Evolutionary conservation across 2,113 vertebrate genomes (phyloP), one percentile per base, ranked within the genome.

Genomic region (Puntigrus tetrazona): DNA sequence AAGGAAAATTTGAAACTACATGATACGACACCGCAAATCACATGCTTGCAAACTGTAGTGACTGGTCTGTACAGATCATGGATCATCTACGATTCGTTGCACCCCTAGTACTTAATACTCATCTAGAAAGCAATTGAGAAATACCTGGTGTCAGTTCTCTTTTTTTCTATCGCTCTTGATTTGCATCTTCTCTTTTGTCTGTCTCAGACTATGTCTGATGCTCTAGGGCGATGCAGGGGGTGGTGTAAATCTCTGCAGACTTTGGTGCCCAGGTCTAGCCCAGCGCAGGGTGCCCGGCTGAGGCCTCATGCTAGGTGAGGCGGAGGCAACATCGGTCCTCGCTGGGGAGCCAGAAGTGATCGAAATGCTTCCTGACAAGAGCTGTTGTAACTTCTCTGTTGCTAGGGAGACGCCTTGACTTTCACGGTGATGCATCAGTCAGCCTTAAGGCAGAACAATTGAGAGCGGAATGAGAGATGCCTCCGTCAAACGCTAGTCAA

Each of bases 401-500:
- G 86, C 91, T 87, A 89, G 69, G 91, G 91, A 90, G 89, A 93
- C 91, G 88, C 86, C 88, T 79, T 65, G 69, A 84, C 87, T 89
- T 84, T 80, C 86, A 88, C 86, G 86, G 86, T 38, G 83, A 89
- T 84, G 84, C 89, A 89, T 90, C 88, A 83, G 84, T 79, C 78
- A 75, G 81, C 88, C 89, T 84, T 50, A 80, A 84, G 85, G 88
- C 85, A 85, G 52, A 50, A 78, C 78, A 74, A 84, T 47, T 65
- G 79, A 76, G 75, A 76, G 73, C 29, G 25, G 78, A 80, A 61
- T 77, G 84, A 88, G 86, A 90, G 87, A 85, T 63, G 50, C 77
- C 87, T 87, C 84, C 38, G 73, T 88, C 86, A 85, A 80, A 85
- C 80, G 59, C 86, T 83, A 84, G 84, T 57, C 85, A 83, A 80